Evolutionary conservation across 2,888 invertebrate genomes (phyloP), one percentile per base, ranked within the genome.

Genomic region (Oligia latruncula): DNA sequence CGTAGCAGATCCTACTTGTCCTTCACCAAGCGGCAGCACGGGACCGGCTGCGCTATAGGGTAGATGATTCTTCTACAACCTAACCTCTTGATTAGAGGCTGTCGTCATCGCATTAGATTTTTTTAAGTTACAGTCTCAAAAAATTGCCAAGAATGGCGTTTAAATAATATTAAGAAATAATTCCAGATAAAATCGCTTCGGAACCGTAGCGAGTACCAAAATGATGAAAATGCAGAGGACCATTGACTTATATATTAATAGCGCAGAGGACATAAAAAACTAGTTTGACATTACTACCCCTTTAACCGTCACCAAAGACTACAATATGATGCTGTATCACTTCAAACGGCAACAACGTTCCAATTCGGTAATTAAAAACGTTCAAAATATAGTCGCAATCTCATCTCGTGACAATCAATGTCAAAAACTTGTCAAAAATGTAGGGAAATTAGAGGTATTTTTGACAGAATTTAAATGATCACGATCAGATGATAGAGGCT

Each of bases 21-120:
- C 55, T n/a, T 20, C 29, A 17, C n/a, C 46, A 49, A n/a, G 43
- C 29, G 58, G 77, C 70, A 65, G 6, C 65, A 17, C 83, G 9
- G 70, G 29, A 60, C n/a, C 70, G 29, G 49, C 40, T 43, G 29
- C 49, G 35, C 83, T 80, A 75, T 13, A 46, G 62, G 40, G 20
- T 49, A 70, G 68, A 77, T 43, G 5, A 82, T 9, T 43, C 29
- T 70, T 58, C 83, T 70, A 70, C 20, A 77, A 35, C 67, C 52
- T 77, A 46, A 49, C 74, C 60, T n/a, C 73, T 17, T 71, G 35
- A 60, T 20, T 20, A 9, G 68, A 74, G 9, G 55, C 35, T 46
- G 46, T 46, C 23, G 23, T n/a, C 13, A 29, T 62, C 62, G 17
- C 64, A 11, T 35, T 35, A 11, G 20, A 35, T 35, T 35, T 29